Percentiles rank a stretch among this genome's conserved stretches.
These are phyloP conservation scores for Melanostoma mellinum DNA, from an alignment of 2,888 invertebrate species.

Conservation along the genomic window DNA sequence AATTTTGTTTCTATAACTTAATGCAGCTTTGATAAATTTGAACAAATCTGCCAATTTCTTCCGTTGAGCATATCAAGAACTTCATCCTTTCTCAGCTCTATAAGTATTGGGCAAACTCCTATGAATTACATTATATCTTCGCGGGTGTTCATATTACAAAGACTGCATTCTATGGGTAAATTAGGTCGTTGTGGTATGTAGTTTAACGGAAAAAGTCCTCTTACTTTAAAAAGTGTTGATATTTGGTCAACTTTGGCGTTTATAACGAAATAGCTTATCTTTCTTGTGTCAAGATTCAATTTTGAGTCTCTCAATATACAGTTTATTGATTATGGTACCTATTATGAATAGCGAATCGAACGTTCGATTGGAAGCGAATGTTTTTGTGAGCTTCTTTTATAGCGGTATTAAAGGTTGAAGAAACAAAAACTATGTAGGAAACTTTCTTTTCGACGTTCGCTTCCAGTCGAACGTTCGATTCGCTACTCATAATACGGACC, in stretches of 20 bases:
- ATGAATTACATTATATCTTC: not conserved
- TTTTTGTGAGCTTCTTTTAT: too few species aligned
- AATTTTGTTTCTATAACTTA: not conserved
- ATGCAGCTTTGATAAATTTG: not conserved
- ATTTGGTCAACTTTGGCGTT: not conserved
- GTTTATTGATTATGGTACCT: too few species aligned
- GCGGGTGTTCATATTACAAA: not conserved
- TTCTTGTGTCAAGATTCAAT: not conserved
- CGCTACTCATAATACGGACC: too few species aligned
- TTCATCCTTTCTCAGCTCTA: not conserved
- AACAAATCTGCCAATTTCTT: not conserved
- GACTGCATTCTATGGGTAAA: conserved; percentile 1
- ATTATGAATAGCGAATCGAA: too few species aligned
- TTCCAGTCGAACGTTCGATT: too few species aligned
- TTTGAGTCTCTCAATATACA: too few species aligned
- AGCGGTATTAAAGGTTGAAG: too few species aligned
- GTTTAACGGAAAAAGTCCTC: not conserved
- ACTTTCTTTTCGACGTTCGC: too few species aligned
- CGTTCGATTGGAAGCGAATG: too few species aligned
- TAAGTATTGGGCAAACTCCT: not conserved
- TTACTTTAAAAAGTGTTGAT: not conserved
- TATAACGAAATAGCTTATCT: not conserved
- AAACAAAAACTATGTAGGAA: too few species aligned
- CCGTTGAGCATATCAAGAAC: not conserved
- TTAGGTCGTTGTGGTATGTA: not conserved